Percentiles rank a stretch among this genome's conserved stretches.
These are phyloP conservation scores for Frankliniella intonsa DNA, from an alignment of 2,888 invertebrate genomes.

Conservation along the genomic window DNA sequence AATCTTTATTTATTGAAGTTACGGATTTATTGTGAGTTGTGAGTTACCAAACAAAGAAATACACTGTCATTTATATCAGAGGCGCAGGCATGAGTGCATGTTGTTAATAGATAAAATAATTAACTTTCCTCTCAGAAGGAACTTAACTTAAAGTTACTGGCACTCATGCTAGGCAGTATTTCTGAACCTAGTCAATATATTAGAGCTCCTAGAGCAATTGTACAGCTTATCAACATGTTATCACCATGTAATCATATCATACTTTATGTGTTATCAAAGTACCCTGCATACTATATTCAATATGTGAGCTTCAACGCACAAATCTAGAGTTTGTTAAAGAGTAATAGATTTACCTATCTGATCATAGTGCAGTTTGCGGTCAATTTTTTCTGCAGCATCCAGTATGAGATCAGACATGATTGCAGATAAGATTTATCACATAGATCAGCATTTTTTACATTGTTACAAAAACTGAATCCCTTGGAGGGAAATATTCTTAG, in stretches of 20 bases:
- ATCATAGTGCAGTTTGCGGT: too few relatives aligned
- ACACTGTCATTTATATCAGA: neutral
- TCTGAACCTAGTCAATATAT: slow-evolving; percentile 6
- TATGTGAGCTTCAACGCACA: slow-evolving; percentile 2
- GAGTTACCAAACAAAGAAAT: neutral
- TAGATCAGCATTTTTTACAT: neutral
- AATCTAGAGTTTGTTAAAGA: neutral
- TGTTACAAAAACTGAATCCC: neutral
- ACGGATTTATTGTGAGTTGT: neutral
- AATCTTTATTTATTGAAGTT: slow-evolving; percentile 18
- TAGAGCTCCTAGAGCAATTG: slow-evolving; percentile 12
- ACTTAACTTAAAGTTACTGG: neutral
- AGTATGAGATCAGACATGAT: too few relatives aligned
- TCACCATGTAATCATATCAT: slow-evolving; percentile 13
- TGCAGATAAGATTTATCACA: too few relatives aligned
- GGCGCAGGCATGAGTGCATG: neutral
- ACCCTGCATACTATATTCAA: neutral
- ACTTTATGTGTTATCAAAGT: neutral
- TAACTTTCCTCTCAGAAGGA: neutral
- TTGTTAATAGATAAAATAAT: neutral
- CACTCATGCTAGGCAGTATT: neutral
- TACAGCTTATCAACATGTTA: slow-evolving; percentile 12
- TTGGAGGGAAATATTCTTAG: neutral
- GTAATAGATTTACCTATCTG: neutral
- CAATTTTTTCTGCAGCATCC: too few relatives aligned